Evolutionary conservation across 2,888 invertebrate genomes (phyloP), one percentile per base, ranked within the genome.

Genomic region (Eupithecia abbreviata): DNA sequence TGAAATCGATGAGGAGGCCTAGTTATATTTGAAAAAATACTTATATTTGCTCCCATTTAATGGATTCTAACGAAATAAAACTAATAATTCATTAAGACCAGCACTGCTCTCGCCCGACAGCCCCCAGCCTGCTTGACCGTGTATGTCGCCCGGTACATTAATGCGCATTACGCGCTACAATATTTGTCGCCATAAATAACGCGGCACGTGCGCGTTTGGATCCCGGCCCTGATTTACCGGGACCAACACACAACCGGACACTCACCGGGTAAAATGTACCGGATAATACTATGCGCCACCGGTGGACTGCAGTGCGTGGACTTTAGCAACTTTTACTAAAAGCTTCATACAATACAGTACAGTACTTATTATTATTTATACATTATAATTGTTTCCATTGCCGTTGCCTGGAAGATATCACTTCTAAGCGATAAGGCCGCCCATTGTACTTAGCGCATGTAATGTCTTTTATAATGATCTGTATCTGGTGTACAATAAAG

Each of bases 121-220:
- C n/a, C 51, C 71, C 62, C 62, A 51, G 30, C 45, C 43, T 42
- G 43, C 73, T 75, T 69, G 72, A 45, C 68, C 51, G 62, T 74
- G 74, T 74, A 69, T 62, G 15, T 15, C 55, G 67, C 67, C 43
- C 47, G 43, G 9, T 42, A 84, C 84, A 89, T 88, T 87, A 88
- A 88, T 86, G 83, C 84, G 82, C 82, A 85, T 86, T 86, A 88
- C 84, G 84, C 84, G 82, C 82, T 80, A 85, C 85, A 88, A 89
- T 90, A 88, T 88, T 90, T 89, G 88, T 88, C 84, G 86, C 86
- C 79, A 88, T 91, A 90, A 90, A 90, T 91, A 88, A 86, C 81
- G 83, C 75, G 76, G 68, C 81, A 80, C 80, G 80, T 81, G 81
- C 71, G 75, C 76, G 76, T 73, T 75, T 74, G 72, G 74, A 75